Conservation (phyloP, 2,888 invertebrate genomes). For the Drosophila nr. fundita region DNA sequence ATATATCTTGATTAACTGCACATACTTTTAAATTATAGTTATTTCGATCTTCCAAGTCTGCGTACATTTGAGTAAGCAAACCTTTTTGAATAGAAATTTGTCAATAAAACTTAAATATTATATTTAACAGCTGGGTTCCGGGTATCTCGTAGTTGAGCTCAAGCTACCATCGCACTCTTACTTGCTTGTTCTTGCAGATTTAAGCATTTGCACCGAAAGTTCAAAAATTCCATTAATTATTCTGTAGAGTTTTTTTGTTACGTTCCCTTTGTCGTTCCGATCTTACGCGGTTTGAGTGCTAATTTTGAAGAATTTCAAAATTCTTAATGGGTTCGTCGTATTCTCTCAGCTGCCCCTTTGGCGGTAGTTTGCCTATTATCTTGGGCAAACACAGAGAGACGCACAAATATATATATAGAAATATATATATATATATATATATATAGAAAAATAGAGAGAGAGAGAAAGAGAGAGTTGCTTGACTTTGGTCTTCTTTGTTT, state of each 20-base stretch:
- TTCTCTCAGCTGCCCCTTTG: slow-evolving; percentile 16
- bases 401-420: no score
- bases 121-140: neutral
- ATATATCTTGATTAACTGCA: neutral
- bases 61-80: no score
- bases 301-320: slow-evolving; percentile 71
- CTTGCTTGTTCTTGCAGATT: slow-evolving; percentile 22
- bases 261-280: neutral
- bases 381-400: slow-evolving; percentile 20
- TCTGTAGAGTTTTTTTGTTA: slow-evolving; percentile 27
- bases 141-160: neutral
- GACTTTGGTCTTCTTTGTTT: slow-evolving; percentile 21
- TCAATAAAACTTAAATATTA: neutral
- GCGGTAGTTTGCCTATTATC: slow-evolving; percentile 48
- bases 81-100: neutral
- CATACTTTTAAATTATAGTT: neutral
- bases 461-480: neutral
- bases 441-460: neutral
- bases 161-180: neutral
- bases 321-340: slow-evolving; percentile 59
- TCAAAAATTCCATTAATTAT: slow-evolving; percentile 77
- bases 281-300: slow-evolving; percentile 38
- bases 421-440: no score
- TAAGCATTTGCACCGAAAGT: slow-evolving; percentile 66
- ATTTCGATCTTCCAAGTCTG: no score